Evolutionary conservation across 2,797 vertebrate genomes (phyloP), one percentile per base, ranked within the genome.

Genomic region (Microcaecilia unicolor): DNA sequence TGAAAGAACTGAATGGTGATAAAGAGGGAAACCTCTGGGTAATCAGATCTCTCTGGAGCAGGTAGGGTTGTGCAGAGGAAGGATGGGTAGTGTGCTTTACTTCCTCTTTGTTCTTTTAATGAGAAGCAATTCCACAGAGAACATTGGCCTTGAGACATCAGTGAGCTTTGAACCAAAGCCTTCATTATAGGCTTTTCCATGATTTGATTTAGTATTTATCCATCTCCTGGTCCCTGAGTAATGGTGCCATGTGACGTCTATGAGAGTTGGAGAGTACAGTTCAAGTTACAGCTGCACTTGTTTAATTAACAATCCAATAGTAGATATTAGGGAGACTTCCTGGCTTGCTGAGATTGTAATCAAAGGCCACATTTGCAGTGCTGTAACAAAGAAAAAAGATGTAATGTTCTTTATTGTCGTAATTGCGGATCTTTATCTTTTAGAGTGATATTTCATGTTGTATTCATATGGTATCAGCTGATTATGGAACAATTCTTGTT

Each of bases 231-330:
- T 64, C 61, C 50, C 31, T n/a, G 15, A n/a, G 1, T 14, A 27
- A 15, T 36, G 10, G 23, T 1, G 1, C 26, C 3, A 3, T 18
- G 17, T 67, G 71, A 68, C 16, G 6, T 51, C 37, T 48, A 37
- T 48, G 12, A 37, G 54, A 36, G 44, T 40, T 4, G 0, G 16
- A 14, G 42, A 18, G 43, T 1, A 4, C 32, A 9, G 22, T 11
- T 29, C 20, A 31, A 29, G 40, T 39, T 25, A 25, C 47, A 50
- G 28, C 10, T 18, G 37, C 40, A 15, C 7, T 12, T 14, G 34
- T 41, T 44, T 34, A 34, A 38, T 44, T 34, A 49, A 32, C 39
- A 38, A 6, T 1, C 2, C 41, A 30, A 25, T 5, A 12, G 22
- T 16, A 15, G 28, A 25, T 35, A 20, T 15, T 6, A 33, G 4